Base-by-base conservation (phyloP, 2,113 vertebrate species). In the Boleophthalmus pectinirostris region DNA sequence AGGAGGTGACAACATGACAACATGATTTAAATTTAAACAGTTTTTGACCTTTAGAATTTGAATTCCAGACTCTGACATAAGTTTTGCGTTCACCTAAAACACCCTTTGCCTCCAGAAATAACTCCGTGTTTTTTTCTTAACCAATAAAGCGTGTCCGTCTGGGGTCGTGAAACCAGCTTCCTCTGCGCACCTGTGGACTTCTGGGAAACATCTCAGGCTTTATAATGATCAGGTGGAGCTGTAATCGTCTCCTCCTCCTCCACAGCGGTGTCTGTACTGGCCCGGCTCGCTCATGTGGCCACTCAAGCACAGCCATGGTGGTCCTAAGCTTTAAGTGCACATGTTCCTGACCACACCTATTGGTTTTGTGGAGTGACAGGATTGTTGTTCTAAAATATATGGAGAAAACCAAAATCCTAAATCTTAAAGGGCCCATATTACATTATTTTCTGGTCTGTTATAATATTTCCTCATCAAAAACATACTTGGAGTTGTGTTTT, bases 281-380 rank as follows among this genome's bases (percentile, higher is more conserved):
- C 56, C 24, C 12, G 3, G 13, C 56, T 15, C 2, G 73, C 81
- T 70, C 74, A 72, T 57, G 61, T 72, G 72, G 80, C 43, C 33
- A 23, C 77, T 58, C 14, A 49, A 70, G 69, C 71, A 68, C 83
- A 76, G 61, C 47, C 77, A 25, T 65, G 85, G 88, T 85, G 81
- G 87, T 88, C 87, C 75, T 69, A 21, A 76, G 70, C 82, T 75
- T 66, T 65, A 66, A 61, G 69, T 13, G 15, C 72, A 35, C 66
- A 20, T 74, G 58, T 38, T 74, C 29, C 54, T 24, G 79, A 71
- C 78, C 68, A 73, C 53, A 56, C 70, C 81, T 72, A 43, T 9
- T 9, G 0, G 10, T 10, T 43, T n/a, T n/a, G n/a, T n/a, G n/a
- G n/a, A n/a, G n/a, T n/a, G n/a, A n/a, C n/a, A n/a, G n/a, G n/a